A percentile compares a stretch with the other conserved stretches of the same genome.
Evolutionary conservation across 1,140 invertebrate genomes (phyloP).

Genomic region (Littorina saxatilis): DNA sequence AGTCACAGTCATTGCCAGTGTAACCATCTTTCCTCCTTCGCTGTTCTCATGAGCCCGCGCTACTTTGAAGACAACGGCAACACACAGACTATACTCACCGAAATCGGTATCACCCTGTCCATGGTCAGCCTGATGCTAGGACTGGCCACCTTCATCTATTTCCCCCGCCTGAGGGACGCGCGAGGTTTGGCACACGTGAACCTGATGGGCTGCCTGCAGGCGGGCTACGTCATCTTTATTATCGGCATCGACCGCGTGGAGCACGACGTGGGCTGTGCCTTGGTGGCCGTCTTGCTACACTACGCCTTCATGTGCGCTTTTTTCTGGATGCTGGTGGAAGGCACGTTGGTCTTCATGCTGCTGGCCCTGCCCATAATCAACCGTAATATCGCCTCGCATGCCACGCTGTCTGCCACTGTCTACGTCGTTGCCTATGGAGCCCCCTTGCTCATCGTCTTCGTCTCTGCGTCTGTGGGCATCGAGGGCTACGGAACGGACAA

Average conservation of each 20-base stretch:
- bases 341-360: background rate
- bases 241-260: background rate
- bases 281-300: background rate
- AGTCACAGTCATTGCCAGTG: background rate
- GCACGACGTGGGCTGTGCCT: background rate
- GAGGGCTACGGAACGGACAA: background rate
- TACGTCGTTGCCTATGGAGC: background rate
- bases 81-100: background rate
- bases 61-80: background rate
- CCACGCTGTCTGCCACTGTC: background rate
- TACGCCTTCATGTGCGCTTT: background rate
- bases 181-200: background rate
- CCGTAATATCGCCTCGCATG: background rate
- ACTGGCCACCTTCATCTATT: background rate
- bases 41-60: background rate
- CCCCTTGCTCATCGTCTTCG: background rate
- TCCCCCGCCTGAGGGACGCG: background rate
- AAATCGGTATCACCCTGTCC: background rate
- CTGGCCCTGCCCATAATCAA: background rate
- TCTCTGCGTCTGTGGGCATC: background rate
- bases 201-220: background rate
- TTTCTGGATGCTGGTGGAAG: slow-evolving; percentile 7
- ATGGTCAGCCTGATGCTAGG: background rate
- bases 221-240: background rate
- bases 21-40: background rate